Evolutionary conservation across 2,888 invertebrate species (phyloP).

Genomic region (Aromia moschata): DNA sequence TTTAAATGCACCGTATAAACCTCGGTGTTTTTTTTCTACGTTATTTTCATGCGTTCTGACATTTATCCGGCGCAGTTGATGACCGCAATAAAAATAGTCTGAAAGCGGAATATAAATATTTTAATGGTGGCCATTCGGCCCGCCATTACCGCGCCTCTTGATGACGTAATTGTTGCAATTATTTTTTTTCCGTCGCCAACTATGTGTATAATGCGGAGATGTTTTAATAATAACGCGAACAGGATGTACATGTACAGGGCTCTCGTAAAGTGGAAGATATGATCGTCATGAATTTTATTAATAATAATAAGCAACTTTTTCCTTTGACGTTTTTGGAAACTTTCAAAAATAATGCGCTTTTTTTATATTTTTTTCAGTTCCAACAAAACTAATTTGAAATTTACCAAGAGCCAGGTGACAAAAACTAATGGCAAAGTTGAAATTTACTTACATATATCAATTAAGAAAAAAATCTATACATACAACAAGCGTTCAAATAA

Average conservation of each 20-base stretch:
- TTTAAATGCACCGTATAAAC: neutral
- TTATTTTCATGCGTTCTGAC: neutral
- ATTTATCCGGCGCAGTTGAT: conserved; percentile 5
- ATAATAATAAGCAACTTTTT: no score
- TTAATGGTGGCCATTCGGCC: conserved; percentile 4
- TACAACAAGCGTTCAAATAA: no score
- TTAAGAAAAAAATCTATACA: no score
- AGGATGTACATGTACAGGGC: conserved; percentile 7
- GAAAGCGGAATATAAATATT: conserved; percentile 6
- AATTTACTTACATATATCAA: no score
- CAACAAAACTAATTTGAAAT: no score
- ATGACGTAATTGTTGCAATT: conserved; percentile 12
- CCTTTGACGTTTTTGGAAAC: no score
- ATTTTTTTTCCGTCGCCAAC: conserved; percentile 2
- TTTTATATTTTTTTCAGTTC: no score
- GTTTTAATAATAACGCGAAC: conserved; percentile 9
- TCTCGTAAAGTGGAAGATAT: no score
- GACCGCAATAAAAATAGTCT: conserved; percentile 5
- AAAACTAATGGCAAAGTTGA: no score
- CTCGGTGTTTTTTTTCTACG: conserved; percentile 1
- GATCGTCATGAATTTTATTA: no score
- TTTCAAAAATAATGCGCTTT: no score
- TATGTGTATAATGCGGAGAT: neutral
- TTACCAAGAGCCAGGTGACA: no score
- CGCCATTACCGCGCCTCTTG: conserved; percentile 9